A percentile compares a stretch with the other conserved stretches of the same genome.
Evolutionary conservation across 2,113 vertebrate species (phyloP).

Genomic region (Aythya baeri): DNA sequence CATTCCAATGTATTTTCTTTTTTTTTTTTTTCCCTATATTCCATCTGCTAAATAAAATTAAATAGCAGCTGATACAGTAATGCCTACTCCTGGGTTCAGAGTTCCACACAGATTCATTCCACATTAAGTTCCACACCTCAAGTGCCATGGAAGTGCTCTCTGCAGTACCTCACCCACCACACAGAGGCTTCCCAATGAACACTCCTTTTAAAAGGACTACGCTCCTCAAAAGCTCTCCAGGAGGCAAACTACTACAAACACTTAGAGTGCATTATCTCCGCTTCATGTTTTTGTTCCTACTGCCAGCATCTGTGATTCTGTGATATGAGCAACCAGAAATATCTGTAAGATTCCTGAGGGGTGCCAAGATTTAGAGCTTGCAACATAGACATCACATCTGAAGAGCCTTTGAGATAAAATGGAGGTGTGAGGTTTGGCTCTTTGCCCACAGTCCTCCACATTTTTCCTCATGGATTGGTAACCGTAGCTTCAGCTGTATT

Average conservation of each 20-base stretch:
- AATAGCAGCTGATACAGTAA: background rate
- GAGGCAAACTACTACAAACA: background rate
- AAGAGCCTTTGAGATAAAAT: background rate
- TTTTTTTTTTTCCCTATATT: background rate
- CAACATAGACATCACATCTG: too few relatives aligned
- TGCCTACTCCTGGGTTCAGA: background rate
- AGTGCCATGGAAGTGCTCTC: background rate
- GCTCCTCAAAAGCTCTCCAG: background rate
- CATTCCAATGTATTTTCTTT: background rate
- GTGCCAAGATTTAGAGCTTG: background rate
- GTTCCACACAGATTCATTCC: too few relatives aligned
- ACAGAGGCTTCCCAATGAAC: background rate
- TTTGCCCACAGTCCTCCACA: background rate
- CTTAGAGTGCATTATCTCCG: background rate
- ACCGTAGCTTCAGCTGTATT: background rate
- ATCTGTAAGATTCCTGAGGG: background rate
- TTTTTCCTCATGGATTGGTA: background rate
- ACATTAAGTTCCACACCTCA: fast-evolving
- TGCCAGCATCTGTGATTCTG: background rate
- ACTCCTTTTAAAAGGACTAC: background rate
- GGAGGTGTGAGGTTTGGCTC: background rate
- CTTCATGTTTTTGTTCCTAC: background rate
- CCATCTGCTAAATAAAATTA: background rate
- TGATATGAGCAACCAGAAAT: background rate
- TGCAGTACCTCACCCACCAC: background rate